A percentile compares a stretch with the other conserved stretches of the same genome.
phyloP scores from a whole-genome alignment of 2,797 vertebrate genomes.

The Oreonectes daqikongensis region DNA sequence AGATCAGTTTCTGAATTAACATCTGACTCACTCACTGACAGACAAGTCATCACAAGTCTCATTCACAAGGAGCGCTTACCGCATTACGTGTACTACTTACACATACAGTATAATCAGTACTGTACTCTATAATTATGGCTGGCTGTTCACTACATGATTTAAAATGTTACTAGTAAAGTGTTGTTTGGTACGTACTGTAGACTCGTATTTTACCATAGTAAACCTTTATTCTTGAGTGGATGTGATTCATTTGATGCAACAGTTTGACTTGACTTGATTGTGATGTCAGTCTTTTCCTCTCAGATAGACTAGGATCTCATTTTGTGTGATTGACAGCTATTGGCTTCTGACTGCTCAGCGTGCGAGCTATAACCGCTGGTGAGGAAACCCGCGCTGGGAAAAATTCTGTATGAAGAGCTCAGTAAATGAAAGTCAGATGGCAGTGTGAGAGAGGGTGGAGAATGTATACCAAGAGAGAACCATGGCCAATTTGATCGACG shows the following conservation, averaged over 20 bases:
- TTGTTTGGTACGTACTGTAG: background rate
- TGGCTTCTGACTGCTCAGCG: slow-evolving; percentile 46
- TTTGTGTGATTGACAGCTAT: slow-evolving; percentile 56
- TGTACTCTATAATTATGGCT: background rate
- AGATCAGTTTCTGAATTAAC: slow-evolving; percentile 1
- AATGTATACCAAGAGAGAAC: slow-evolving; percentile 8
- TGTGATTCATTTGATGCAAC: slow-evolving; percentile 21
- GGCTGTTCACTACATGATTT: background rate
- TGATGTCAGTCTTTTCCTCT: slow-evolving; percentile 42
- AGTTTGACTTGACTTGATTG: slow-evolving; percentile 28
- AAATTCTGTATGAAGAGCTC: slow-evolving; percentile 35
- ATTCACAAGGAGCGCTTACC: background rate
- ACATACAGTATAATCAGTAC: background rate
- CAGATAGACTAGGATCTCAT: slow-evolving; percentile 44
- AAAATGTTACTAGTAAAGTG: background rate
- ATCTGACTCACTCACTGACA: background rate
- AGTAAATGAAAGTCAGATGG: slow-evolving; percentile 48
- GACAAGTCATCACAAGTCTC: background rate
- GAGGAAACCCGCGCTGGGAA: slow-evolving; percentile 37
- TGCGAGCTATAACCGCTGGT: slow-evolving; percentile 39
- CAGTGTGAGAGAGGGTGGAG: slow-evolving; percentile 1
- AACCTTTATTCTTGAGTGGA: background rate
- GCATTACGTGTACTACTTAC: background rate
- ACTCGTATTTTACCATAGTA: too few species aligned
- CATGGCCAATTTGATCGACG: slow-evolving; percentile 15